Conservation (phyloP, 2,888 invertebrate genomes). For the Diabrotica balteata region DNA sequence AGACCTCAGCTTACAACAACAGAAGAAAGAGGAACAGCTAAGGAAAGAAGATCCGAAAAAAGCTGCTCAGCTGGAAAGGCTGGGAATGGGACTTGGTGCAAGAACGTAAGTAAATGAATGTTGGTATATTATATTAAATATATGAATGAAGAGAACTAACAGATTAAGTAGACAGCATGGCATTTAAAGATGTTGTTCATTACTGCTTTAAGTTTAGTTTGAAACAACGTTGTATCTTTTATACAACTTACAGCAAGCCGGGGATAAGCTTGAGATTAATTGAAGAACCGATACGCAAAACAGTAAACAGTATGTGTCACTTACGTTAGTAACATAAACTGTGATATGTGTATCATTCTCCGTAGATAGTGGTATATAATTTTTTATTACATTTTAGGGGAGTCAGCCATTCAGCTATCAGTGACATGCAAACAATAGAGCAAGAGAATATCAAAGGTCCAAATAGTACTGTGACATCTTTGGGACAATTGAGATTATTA, state of each 20-base stretch:
- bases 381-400: conserved; percentile 60
- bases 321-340: no score
- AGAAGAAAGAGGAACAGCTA: conserved; percentile 76
- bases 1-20: conserved; percentile 70
- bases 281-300: no score
- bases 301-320: no score
- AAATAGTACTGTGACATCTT: conserved; percentile 59
- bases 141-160: not conserved
- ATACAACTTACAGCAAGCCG: no score
- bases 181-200: no score
- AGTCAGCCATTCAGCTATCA: conserved; percentile 84
- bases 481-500: conserved; percentile 53
- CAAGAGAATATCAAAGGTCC: conserved; percentile 73
- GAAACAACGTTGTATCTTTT: no score
- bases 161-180: not conserved
- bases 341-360: no score
- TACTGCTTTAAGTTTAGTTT: no score
- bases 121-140: not conserved
- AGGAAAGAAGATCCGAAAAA: conserved; percentile 80
- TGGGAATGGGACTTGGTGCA: conserved; percentile 86
- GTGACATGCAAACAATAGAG: conserved; percentile 90
- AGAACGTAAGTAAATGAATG: conserved; percentile 59
- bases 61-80: conserved; percentile 86
- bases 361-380: not conserved
- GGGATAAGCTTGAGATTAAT: no score